Evolutionary conservation across 2,888 invertebrate species (phyloP).

Genomic region (Steinernema scapterisci): DNA sequence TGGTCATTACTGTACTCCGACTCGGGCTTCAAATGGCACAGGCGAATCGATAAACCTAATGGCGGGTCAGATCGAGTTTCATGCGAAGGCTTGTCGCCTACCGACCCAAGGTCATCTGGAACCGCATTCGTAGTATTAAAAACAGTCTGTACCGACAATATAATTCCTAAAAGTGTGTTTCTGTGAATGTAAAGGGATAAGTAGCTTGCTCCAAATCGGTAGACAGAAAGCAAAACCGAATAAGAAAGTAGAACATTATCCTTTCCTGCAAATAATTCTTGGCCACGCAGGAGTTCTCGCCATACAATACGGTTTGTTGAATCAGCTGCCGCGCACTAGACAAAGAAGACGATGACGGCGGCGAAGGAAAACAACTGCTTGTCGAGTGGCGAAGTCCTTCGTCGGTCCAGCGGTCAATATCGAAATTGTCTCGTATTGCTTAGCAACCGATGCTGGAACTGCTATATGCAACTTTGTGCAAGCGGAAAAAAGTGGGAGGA

Average conservation of each 20-base stretch:
- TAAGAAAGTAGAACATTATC: no score
- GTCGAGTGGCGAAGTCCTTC: background rate
- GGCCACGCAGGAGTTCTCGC: no score
- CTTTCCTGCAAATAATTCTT: no score
- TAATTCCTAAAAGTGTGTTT: no score
- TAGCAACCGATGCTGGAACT: background rate
- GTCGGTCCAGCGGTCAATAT: background rate
- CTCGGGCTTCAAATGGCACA: background rate
- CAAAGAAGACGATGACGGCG: background rate
- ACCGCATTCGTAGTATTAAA: background rate
- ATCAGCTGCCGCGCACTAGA: slow-evolving; percentile 5
- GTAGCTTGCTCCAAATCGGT: no score
- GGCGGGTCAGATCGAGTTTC: background rate
- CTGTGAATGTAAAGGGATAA: no score
- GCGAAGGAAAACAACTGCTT: background rate
- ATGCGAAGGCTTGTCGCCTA: no score
- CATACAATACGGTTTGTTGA: background rate
- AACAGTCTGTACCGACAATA: no score
- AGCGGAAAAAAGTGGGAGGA: no score
- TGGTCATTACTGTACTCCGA: background rate
- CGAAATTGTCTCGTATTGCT: slow-evolving; percentile 1
- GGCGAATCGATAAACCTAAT: background rate
- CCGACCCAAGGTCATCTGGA: slow-evolving; percentile 17
- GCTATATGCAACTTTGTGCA: no score
- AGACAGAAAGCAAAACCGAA: no score